A percentile compares a stretch with the other conserved stretches of the same genome.
Evolutionary conservation across 2,888 invertebrate genomes (phyloP).

Genomic region (Drosophila emarginata): DNA sequence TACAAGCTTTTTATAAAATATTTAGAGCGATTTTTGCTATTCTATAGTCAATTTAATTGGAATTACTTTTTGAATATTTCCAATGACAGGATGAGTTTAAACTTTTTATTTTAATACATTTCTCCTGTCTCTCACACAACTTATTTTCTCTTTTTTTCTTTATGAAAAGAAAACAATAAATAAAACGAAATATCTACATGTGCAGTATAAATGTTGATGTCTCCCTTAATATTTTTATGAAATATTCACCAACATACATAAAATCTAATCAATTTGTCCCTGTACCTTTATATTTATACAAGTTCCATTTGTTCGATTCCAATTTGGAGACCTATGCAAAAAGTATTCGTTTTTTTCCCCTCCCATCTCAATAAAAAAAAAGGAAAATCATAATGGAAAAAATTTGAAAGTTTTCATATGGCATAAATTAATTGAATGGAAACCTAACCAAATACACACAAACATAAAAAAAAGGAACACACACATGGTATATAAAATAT

Average conservation of each 20-base stretch:
- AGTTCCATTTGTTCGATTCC: not conserved
- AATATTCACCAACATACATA: not conserved
- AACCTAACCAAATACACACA: constrained; percentile 11
- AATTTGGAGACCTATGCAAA: not conserved
- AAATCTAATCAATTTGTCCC: not conserved
- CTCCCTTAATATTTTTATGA: not conserved
- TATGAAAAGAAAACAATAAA: too few relatives aligned
- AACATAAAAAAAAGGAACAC: constrained; percentile 19
- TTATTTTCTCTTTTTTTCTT: too few relatives aligned
- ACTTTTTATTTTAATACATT: too few relatives aligned
- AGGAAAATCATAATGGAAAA: constrained; percentile 26
- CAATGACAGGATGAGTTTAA: too few relatives aligned
- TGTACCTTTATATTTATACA: not conserved
- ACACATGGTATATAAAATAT: constrained; percentile 26
- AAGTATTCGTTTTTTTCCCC: too few relatives aligned
- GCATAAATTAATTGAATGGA: constrained; percentile 53
- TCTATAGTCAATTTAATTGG: too few relatives aligned
- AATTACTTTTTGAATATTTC: too few relatives aligned
- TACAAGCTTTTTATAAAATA: too few relatives aligned
- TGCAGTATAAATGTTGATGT: not conserved
- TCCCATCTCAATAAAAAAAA: constrained; percentile 28
- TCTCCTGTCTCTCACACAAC: too few relatives aligned
- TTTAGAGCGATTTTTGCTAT: too few relatives aligned
- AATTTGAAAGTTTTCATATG: constrained; percentile 27
- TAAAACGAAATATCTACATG: too few relatives aligned